Base-by-base conservation (phyloP, 2,797 vertebrate genomes). In the Melanotaenia parkinsoni region DNA sequence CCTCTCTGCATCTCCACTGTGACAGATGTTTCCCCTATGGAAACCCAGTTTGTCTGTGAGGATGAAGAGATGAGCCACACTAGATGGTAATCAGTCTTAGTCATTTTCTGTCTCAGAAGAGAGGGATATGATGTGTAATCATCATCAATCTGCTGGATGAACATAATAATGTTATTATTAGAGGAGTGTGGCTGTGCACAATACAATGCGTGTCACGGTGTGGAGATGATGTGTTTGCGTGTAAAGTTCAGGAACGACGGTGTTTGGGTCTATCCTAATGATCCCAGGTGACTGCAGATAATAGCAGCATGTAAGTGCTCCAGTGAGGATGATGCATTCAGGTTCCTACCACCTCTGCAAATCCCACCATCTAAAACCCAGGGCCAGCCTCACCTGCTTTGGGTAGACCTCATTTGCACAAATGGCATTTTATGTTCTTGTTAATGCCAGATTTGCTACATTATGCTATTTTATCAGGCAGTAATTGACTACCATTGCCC, bases 111-210 rank as follows among this genome's bases (percentile, higher is more conserved):
- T 85, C 86, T 86, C 70, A 62, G 80, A 24, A 7, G 79, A 84
- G 80, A 85, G 79, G 67, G 65, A 69, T 84, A 86, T 84, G 79
- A 85, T 63, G 63, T 61, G 76, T 82, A 83, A 91, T 89, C 82
- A 90, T 85, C 85, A 88, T 90, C 85, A 90, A 80, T 87, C 88
- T 81, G 81, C 79, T 37, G 74, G 45, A 70, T 79, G 76, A 87
- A 87, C 81, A 81, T 82, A 83, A 87, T 84, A 69, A 85, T 74
- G 67, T 84, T 84, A 80, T 89, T 81, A 88, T 90, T 86, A 87
- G 76, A 85, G 54, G 57, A 79, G 83, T 63, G 70, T 22, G 64
- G 71, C 71, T 51, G 70, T 63, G 50, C 64, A 72, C 58, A 60
- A 47, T 24, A 58, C 79, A 67, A 59, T 67, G 72, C 57, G 53